A percentile compares a stretch with the other conserved stretches of the same genome.
Evolutionary conservation across 1,140 invertebrate species (phyloP).

Genomic region (Drosophila nebulosa): DNA sequence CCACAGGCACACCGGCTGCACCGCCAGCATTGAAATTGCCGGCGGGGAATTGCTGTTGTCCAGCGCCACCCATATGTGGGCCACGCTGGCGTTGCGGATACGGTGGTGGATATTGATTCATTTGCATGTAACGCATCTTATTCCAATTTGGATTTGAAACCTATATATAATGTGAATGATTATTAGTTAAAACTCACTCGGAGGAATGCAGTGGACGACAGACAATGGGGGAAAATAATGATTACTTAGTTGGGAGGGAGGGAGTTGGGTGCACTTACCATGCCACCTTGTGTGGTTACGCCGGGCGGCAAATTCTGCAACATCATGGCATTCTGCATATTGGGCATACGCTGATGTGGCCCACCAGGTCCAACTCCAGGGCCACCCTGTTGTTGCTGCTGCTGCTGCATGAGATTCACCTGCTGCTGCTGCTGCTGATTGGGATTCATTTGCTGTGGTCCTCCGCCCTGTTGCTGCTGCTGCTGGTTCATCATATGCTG

Average conservation of each 20-base stretch:
- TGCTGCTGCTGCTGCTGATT: slow-evolving; percentile 67
- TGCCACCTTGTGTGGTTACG: slow-evolving; percentile 81
- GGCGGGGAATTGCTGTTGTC: slow-evolving; percentile 53
- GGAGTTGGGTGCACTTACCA: slow-evolving; percentile 66
- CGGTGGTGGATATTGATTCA: slow-evolving; percentile 76
- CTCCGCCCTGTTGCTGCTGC: slow-evolving; percentile 81
- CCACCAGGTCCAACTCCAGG: slow-evolving; percentile 41
- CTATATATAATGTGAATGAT: slow-evolving; percentile 18
- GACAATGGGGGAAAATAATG: neutral
- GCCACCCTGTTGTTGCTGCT: slow-evolving; percentile 42
- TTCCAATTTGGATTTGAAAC: slow-evolving; percentile 71
- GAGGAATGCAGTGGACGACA: too few relatives aligned
- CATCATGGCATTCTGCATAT: slow-evolving; percentile 77
- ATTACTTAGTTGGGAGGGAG: neutral
- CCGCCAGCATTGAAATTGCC: slow-evolving; percentile 68
- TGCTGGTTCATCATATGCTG: slow-evolving; percentile 83
- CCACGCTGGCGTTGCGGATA: slow-evolving; percentile 80
- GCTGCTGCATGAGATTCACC: slow-evolving; percentile 58
- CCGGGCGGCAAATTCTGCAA: slow-evolving; percentile 64
- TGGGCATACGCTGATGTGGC: slow-evolving; percentile 72
- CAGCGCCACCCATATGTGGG: slow-evolving; percentile 76
- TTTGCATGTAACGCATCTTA: slow-evolving; percentile 75
- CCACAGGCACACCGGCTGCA: slow-evolving; percentile 50
- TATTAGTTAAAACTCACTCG: too few relatives aligned
- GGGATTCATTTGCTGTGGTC: slow-evolving; percentile 81